Base-by-base conservation (phyloP, 64 coral and sea anemone species). In the Montipora cactus region DNA sequence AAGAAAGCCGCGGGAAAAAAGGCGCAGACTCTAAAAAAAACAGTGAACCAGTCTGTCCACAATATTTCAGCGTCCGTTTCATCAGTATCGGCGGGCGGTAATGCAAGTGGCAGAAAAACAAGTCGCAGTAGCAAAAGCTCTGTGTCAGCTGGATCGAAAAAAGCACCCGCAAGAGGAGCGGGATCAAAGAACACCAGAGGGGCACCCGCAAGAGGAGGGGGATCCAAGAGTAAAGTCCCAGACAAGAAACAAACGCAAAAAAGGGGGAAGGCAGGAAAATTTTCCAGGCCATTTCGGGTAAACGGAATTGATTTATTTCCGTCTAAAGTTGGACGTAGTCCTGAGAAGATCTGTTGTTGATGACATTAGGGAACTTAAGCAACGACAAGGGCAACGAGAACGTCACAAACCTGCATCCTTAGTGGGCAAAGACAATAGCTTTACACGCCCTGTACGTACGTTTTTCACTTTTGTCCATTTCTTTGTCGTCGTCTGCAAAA, bases 1-100 rank as follows among this genome's bases (percentile, higher is more conserved):
- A 86, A 15, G 64, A 86, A 49, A 67, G 64, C 82, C 66, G 62
- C 82, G 6, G 62, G 45, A 47, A 7, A 72, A 48, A 86, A 7
- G 45, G 66, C 45, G 0, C 37, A 20, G 2, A 70, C 7, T 21
- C 61, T 68, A 15, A 85, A 70, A 85, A 70, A n/a, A 1, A 21
- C 62, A 14, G 67, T 69, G 81, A 2, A 3, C 0, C 10, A 83
- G 14, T 83, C 80, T 1, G 48, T 50, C 16, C 18, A 49, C 64
- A 85, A 49, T 49, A 10, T 69, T 7, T 68, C 81, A 1, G 49
- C 81, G 28, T 85, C 81, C 3, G 44, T 85, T 44, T 69, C 81
- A 85, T 0, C 16, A 15, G 64, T 85, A 37, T 37, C 37, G 2
- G 49, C 21, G 1, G 81, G 44, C 8, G 44, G 3, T 48, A 21